Base-by-base conservation (phyloP, 2,888 invertebrate genomes). In the Stenotaenia linearis region DNA sequence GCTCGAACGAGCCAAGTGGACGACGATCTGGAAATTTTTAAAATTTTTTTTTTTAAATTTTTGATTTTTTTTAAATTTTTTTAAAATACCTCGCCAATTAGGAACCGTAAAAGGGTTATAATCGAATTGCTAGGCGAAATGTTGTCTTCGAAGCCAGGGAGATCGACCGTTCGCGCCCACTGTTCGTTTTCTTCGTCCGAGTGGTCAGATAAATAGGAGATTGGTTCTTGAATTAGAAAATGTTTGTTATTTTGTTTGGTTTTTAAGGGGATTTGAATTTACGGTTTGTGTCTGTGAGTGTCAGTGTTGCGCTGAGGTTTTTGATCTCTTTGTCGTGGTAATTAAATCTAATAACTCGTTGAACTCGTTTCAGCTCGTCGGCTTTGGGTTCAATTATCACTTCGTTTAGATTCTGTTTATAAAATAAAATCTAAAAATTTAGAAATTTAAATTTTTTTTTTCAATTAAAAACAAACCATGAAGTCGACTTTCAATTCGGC, bases 91-190 rank as follows among this genome's bases (percentile, higher is more conserved):
- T 92, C 91, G 87, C 92, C 92, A 18, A 93, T 88, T 28, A 91
- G 90, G 82, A 93, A 90, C 83, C 94, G 88, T 78, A 92, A 87
- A 79, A 94, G 87, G 45, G 91, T 88, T 78, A 90, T 90, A 79
- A 94, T 92, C 77, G 89, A 90, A 86, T 94, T 94, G 84, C 90
- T 90, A 0, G 92, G 91, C 0, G 94, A 93, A 35, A 93, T 91
- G 84, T 93, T 93, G 84, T 94, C 94, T 82, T 94, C 94, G 82
- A 94, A 91, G 1, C 93, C 92, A 1, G 93, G 93, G 50, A 93
- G 88, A 86, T 93, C 92, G 0, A 93, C 91, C 7, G 90, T 90
- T 80, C 92, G 88, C 0, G 93, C 92, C 89, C 92, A 92, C 77
- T 91, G 89, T 84, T 93, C 93, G 83, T 89, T 88, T 82, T 91